These are phyloP conservation scores for Gouania willdenowi DNA, from an alignment of 2,797 vertebrate species.

Conservation along the genomic window DNA sequence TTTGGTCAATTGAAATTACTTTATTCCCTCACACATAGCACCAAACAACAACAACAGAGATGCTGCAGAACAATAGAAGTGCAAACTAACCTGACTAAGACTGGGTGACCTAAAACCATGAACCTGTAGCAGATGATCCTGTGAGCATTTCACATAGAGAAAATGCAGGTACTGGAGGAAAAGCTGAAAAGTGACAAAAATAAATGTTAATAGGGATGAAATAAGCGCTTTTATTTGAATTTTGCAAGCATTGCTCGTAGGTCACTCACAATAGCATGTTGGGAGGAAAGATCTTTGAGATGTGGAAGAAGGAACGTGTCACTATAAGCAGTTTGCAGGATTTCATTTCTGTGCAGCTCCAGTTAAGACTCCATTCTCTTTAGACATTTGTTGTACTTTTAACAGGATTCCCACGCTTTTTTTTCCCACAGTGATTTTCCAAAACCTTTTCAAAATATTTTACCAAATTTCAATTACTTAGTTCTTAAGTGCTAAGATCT, in stretches of 20 bases:
- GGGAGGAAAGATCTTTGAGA: constrained; percentile 86
- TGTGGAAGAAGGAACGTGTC: constrained; percentile 88
- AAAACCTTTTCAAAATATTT: too few relatives aligned
- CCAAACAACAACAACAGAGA: too few relatives aligned
- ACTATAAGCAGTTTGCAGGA: constrained; percentile 82
- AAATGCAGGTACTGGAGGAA: constrained; percentile 90
- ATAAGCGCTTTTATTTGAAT: too few relatives aligned
- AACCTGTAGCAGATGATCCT: constrained; percentile 68
- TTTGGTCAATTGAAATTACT: too few relatives aligned
- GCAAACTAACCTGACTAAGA: constrained; percentile 82
- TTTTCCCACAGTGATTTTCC: too few relatives aligned
- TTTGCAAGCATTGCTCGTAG: neutral
- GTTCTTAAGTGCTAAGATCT: too few relatives aligned
- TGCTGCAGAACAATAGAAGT: neutral
- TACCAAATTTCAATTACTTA: too few relatives aligned
- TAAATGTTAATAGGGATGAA: neutral
- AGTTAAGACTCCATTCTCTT: constrained; percentile 74
- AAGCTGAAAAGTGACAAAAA: constrained; percentile 42
- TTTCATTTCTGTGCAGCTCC: constrained; percentile 78
- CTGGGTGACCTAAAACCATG: constrained; percentile 74
- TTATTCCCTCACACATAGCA: too few relatives aligned
- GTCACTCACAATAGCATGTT: constrained; percentile 84
- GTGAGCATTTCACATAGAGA: constrained; percentile 84
- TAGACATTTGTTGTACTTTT: too few relatives aligned
- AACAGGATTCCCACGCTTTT: too few relatives aligned